Evolutionary conservation across 2,888 invertebrate genomes (phyloP).

Genomic region (Gari tellinella): DNA sequence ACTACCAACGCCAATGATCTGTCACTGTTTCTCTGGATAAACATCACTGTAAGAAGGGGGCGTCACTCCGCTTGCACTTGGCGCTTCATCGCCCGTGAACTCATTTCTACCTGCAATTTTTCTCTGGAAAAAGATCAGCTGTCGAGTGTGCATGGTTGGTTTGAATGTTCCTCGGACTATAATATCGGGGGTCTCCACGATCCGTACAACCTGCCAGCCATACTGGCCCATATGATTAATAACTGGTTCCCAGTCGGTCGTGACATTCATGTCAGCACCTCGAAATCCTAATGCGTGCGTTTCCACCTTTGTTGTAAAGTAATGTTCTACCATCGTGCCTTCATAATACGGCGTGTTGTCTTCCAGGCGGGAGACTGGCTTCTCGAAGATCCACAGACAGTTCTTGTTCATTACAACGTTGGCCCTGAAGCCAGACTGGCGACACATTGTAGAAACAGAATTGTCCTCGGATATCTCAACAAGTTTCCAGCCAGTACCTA

Average conservation of each 20-base stretch:
- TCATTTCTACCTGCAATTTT: not conserved
- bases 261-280: conserved; percentile 34
- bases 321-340: conserved; percentile 76
- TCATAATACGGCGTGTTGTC: conserved; percentile 77
- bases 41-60: no score
- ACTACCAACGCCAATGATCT: no score
- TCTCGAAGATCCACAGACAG: conserved; percentile 81
- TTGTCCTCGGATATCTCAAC: conserved; percentile 79
- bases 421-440: conserved; percentile 32
- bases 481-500: conserved; percentile 79
- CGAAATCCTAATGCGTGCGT: conserved; percentile 53
- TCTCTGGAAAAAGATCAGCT: conserved; percentile 63
- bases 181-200: conserved; percentile 70
- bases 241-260: conserved; percentile 74
- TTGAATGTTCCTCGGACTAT: conserved; percentile 40
- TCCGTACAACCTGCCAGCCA: conserved; percentile 81
- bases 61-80: no score
- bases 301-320: conserved; percentile 62
- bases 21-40: no score
- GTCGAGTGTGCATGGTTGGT: conserved; percentile 30
- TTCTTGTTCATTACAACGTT: conserved; percentile 55
- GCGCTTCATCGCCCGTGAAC: no score
- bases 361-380: conserved; percentile 68
- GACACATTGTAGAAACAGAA: conserved; percentile 11
- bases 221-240: conserved; percentile 75